phyloP scores from a whole-genome alignment of 2,888 invertebrate species.

The Spodoptera picta region DNA sequence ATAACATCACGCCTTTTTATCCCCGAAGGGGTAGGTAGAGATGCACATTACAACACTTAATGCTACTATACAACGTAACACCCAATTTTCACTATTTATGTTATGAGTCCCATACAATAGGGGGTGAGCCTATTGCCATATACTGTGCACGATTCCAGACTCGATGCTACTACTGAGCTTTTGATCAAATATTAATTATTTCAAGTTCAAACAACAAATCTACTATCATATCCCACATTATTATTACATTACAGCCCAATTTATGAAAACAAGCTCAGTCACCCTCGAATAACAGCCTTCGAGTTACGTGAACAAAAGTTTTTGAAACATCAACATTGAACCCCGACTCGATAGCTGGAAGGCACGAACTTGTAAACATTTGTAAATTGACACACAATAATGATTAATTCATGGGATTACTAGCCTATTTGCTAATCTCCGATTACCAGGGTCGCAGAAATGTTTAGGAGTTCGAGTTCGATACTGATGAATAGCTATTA shows the following conservation, averaged over 20 bases:
- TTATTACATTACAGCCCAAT: background rate
- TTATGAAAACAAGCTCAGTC: background rate
- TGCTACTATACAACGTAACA: too few species aligned
- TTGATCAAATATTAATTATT: too few species aligned
- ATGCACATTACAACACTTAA: too few species aligned
- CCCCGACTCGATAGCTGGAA: constrained; percentile 1
- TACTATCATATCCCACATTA: too few species aligned
- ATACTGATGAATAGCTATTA: background rate
- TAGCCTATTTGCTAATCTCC: constrained; percentile 21
- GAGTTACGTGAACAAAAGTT: constrained; percentile 8
- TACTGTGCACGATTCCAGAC: too few species aligned
- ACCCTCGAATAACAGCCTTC: background rate
- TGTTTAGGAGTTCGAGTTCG: constrained; percentile 2
- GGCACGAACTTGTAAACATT: constrained; percentile 6
- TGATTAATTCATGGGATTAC: constrained; percentile 20
- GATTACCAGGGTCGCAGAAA: constrained; percentile 17
- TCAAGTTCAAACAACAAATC: too few species aligned
- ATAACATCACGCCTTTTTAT: too few species aligned
- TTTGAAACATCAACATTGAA: background rate
- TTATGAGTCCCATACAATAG: too few species aligned
- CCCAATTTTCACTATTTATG: too few species aligned
- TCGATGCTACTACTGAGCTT: too few species aligned
- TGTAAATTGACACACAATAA: constrained; percentile 20
- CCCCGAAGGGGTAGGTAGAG: too few species aligned
- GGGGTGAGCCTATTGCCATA: too few species aligned